A percentile compares a stretch with the other conserved stretches of the same genome.
phyloP scores from a whole-genome alignment of 1,140 invertebrate species.

The Platyura marginata region DNA sequence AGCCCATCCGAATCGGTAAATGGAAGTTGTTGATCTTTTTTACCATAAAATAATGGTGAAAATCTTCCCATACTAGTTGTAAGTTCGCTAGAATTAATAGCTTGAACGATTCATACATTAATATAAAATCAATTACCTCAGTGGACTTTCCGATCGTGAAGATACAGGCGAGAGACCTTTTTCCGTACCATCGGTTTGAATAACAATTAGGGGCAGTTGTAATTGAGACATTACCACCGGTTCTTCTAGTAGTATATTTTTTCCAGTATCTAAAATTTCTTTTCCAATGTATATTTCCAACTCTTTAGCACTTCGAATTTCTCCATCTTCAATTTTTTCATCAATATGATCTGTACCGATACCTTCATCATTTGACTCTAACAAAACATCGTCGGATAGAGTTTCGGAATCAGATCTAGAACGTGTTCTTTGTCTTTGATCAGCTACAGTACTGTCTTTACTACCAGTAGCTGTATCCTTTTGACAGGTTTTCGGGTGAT shows the following conservation, averaged over 20 bases:
- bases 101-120: background rate
- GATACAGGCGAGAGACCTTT: conserved; percentile 48
- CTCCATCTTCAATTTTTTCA: conserved; percentile 42
- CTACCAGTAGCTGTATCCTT: background rate
- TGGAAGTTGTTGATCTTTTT: conserved; percentile 34
- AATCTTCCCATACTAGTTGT: conserved; percentile 31
- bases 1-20: conserved; percentile 58
- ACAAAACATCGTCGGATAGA: conserved; percentile 39
- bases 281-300: conserved; percentile 35
- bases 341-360: conserved; percentile 43
- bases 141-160: conserved; percentile 53
- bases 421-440: background rate
- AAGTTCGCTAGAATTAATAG: conserved; percentile 29
- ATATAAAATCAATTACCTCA: conserved; percentile 20
- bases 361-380: conserved; percentile 52
- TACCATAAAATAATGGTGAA: conserved; percentile 49
- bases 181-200: conserved; percentile 32
- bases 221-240: conserved; percentile 25
- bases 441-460: background rate
- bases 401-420: conserved; percentile 43
- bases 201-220: conserved; percentile 39
- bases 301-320: conserved; percentile 41
- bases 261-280: conserved; percentile 20
- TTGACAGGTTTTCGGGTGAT: background rate
- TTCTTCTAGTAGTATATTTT: conserved; percentile 11